A percentile compares a stretch with the other conserved stretches of the same genome.
Conservation (phyloP, 2,113 vertebrate genomes). For the Phasianus colchicus region DNA sequence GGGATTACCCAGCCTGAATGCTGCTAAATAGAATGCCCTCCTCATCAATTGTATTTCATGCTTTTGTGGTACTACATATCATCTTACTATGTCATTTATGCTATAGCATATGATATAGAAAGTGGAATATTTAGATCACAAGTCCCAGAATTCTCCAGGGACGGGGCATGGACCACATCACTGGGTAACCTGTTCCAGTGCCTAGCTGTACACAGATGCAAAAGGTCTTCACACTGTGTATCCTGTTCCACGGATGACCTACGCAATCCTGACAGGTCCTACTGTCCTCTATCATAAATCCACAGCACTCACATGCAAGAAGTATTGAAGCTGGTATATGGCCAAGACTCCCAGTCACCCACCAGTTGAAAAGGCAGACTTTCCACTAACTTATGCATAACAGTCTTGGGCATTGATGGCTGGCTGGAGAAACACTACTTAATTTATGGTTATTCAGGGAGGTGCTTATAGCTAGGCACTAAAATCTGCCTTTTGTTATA, state of each 20-base stretch:
- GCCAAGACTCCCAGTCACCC: neutral
- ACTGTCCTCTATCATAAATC: neutral
- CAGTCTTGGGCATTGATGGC: neutral
- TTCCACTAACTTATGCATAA: neutral
- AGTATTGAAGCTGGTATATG: neutral
- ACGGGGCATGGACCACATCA: neutral
- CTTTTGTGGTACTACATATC: neutral
- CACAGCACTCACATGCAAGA: accelerated
- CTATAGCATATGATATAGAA: neutral
- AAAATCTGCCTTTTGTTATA: neutral
- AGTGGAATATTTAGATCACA: neutral
- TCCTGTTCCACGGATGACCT: neutral
- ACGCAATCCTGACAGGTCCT: neutral
- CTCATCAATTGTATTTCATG: neutral
- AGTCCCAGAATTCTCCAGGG: neutral
- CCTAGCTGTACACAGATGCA: neutral
- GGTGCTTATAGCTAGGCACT: neutral
- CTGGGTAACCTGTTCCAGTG: too few species aligned
- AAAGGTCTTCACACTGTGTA: neutral
- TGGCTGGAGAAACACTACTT: neutral
- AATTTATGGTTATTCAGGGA: neutral
- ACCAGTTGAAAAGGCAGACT: neutral
- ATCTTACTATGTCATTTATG: neutral
- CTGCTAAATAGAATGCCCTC: neutral
- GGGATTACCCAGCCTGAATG: neutral